Conservation (phyloP, 2,888 invertebrate genomes). For the Choreutis nemorana region DNA sequence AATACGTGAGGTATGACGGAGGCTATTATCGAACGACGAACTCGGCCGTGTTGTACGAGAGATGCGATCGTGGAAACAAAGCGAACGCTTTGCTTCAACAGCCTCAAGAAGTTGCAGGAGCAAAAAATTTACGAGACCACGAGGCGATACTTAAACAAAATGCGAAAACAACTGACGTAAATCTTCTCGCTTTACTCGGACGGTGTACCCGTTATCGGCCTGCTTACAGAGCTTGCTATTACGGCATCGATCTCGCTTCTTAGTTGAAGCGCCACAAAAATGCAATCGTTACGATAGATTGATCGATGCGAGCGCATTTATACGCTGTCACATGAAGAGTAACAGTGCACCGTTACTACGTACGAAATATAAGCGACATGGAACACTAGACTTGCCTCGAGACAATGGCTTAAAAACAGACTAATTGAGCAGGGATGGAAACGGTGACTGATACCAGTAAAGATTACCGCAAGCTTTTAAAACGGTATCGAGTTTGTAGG, state of each 20-base stretch:
- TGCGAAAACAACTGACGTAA: slow-evolving; percentile 21
- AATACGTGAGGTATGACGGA: slow-evolving; percentile 18
- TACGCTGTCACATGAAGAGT: slow-evolving; percentile 29
- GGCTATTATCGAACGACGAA: neutral
- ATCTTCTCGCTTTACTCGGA: slow-evolving; percentile 10
- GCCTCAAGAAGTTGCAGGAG: slow-evolving; percentile 15
- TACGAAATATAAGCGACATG: slow-evolving; percentile 19
- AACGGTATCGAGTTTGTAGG: slow-evolving; percentile 29
- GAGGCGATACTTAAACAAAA: slow-evolving; percentile 21
- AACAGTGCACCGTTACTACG: slow-evolving; percentile 38
- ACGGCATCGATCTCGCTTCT: slow-evolving; percentile 15
- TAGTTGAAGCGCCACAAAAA: slow-evolving; percentile 18
- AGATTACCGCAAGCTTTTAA: slow-evolving; percentile 42
- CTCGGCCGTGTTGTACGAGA: slow-evolving; percentile 12
- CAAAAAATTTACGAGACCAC: slow-evolving; percentile 24
- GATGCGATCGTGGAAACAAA: slow-evolving; percentile 25
- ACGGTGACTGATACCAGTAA: slow-evolving; percentile 25
- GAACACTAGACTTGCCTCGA: slow-evolving; percentile 22
- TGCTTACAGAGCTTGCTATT: slow-evolving; percentile 8
- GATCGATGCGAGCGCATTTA: slow-evolving; percentile 21
- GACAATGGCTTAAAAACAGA: slow-evolving; percentile 38
- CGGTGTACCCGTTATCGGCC: neutral
- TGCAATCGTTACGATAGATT: slow-evolving; percentile 22
- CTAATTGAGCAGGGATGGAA: slow-evolving; percentile 26
- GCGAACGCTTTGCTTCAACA: too few species aligned